Conservation (phyloP, 2,113 vertebrate species). For the Pungitius pungitius region DNA sequence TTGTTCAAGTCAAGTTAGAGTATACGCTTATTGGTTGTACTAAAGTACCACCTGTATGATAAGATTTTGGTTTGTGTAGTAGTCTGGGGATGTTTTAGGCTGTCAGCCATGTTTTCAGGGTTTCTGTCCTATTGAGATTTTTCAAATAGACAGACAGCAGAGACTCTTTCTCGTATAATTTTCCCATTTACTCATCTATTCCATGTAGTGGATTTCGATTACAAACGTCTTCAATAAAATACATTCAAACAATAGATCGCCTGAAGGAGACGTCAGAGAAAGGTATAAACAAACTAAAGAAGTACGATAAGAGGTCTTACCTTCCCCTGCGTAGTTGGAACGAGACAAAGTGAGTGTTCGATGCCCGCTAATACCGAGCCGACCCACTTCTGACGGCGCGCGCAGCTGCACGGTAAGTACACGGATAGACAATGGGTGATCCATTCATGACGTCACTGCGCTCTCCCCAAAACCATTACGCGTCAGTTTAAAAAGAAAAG, state of each 20-base stretch:
- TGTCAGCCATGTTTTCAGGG: neutral
- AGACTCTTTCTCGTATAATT: neutral
- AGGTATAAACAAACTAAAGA: neutral
- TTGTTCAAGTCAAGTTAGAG: neutral
- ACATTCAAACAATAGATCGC: neutral
- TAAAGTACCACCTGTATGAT: neutral
- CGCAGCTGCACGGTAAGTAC: neutral
- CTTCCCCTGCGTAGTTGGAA: conserved; percentile 27
- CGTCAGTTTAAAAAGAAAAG: neutral
- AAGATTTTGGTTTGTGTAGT: neutral
- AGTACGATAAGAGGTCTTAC: conserved; percentile 31
- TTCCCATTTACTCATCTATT: neutral
- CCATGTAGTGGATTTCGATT: neutral
- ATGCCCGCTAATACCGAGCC: conserved; percentile 47
- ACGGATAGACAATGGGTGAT: conserved; percentile 60
- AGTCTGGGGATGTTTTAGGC: neutral
- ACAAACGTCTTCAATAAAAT: neutral
- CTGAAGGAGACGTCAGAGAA: neutral
- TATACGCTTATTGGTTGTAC: neutral
- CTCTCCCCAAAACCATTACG: conserved; percentile 6
- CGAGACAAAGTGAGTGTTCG: conserved; percentile 9
- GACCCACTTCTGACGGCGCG: conserved; percentile 31
- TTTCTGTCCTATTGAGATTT: neutral
- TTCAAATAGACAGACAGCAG: neutral
- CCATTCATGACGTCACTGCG: conserved; percentile 66